phyloP scores from a whole-genome alignment of 2,888 invertebrate species.

The Ptilodon capucinus region DNA sequence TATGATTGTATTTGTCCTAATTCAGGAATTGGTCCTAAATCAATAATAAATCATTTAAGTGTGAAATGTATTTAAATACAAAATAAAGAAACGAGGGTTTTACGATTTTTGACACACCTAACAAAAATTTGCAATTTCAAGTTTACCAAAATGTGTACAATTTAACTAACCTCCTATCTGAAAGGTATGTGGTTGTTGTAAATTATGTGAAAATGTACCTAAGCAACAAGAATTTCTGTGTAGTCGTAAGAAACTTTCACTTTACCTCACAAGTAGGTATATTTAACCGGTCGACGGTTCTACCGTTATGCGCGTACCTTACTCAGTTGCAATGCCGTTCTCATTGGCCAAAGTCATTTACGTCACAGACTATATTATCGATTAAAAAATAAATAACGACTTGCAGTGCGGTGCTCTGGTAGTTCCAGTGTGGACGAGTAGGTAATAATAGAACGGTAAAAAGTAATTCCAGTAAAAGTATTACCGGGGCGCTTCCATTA shows the following conservation, averaged over 20 bases:
- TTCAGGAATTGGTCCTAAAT: too few relatives aligned
- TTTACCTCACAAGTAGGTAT: not conserved
- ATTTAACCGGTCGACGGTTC: not conserved
- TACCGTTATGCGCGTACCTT: not conserved
- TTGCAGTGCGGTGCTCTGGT: slow-evolving; percentile 6
- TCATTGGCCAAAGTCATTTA: slow-evolving; percentile 21
- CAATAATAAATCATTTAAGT: too few relatives aligned
- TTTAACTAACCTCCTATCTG: too few relatives aligned
- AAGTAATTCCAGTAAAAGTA: not conserved
- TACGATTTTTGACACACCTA: too few relatives aligned
- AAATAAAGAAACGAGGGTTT: too few relatives aligned
- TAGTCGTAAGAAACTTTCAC: not conserved
- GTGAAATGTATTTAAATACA: too few relatives aligned
- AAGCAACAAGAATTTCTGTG: too few relatives aligned
- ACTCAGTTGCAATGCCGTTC: slow-evolving; percentile 8
- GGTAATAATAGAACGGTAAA: slow-evolving; percentile 15
- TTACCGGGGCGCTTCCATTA: not conserved
- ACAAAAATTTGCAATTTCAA: too few relatives aligned
- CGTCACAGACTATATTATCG: slow-evolving; percentile 15
- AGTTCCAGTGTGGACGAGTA: slow-evolving; percentile 7
- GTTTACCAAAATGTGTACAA: too few relatives aligned
- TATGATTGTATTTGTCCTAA: too few relatives aligned
- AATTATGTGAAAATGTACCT: too few relatives aligned
- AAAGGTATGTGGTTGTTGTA: too few relatives aligned
- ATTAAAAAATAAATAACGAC: slow-evolving; percentile 6